Evolutionary conservation across 2,113 vertebrate genomes (phyloP).

Genomic region (Pipa parva): DNA sequence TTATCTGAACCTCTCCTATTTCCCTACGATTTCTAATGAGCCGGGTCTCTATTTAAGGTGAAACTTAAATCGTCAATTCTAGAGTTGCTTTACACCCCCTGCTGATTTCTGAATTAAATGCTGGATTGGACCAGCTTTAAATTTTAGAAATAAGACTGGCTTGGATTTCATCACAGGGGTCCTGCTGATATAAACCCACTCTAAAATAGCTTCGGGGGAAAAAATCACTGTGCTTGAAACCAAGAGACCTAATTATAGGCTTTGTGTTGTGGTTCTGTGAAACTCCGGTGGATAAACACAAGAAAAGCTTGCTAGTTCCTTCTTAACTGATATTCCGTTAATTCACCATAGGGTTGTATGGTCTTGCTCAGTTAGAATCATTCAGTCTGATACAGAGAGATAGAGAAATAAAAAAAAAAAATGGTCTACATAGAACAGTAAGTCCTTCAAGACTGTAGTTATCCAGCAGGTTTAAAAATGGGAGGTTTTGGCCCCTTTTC

Average conservation of each 20-base stretch:
- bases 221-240: constrained; percentile 37
- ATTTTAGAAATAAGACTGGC: constrained; percentile 32
- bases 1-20: background rate
- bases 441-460: too few species aligned
- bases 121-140: constrained; percentile 33
- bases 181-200: constrained; percentile 37
- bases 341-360: constrained; percentile 2
- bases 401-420: too few species aligned
- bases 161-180: constrained; percentile 30
- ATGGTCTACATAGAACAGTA: too few species aligned
- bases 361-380: constrained; percentile 6
- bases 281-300: constrained; percentile 37
- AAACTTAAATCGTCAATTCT: constrained; percentile 30
- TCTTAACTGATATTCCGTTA: constrained; percentile 3
- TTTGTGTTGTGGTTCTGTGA: constrained; percentile 35
- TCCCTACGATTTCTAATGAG: constrained; percentile 8
- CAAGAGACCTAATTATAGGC: constrained; percentile 40
- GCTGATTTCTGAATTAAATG: constrained; percentile 42
- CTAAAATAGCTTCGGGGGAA: constrained; percentile 15
- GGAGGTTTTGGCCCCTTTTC: too few species aligned
- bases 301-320: constrained; percentile 1
- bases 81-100: constrained; percentile 10
- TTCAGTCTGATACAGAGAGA: too few species aligned
- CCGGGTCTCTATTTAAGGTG: constrained; percentile 6
- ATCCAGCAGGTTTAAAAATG: too few species aligned